These are phyloP conservation scores for Archips xylosteana DNA, from an alignment of 2,888 invertebrate species.

Conservation along the genomic window DNA sequence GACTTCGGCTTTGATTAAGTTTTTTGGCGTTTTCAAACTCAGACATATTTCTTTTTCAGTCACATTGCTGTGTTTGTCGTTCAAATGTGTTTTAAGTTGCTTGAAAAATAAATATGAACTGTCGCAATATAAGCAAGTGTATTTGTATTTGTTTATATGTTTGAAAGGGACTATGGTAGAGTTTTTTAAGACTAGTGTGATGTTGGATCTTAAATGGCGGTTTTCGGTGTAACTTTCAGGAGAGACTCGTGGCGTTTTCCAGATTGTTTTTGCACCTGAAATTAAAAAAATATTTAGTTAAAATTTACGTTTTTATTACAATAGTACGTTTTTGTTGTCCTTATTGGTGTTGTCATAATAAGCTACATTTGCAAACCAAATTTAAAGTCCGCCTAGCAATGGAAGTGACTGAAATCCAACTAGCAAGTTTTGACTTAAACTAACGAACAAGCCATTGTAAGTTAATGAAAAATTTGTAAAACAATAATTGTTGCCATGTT, in stretches of 20 bases:
- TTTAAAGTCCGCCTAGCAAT: no score
- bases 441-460: no score
- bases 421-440: no score
- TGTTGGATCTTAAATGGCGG: conserved; percentile 44
- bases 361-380: no score
- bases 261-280: conserved; percentile 13
- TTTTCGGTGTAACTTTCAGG: conserved; percentile 44
- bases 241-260: conserved; percentile 25
- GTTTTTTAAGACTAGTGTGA: conserved; percentile 45
- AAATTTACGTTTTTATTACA: no score
- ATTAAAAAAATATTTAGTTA: background rate
- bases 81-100: conserved; percentile 43
- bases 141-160: conserved; percentile 45
- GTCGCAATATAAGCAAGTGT: conserved; percentile 50
- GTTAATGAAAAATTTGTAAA: no score
- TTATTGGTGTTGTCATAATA: no score
- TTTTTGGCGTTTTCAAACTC: conserved; percentile 47
- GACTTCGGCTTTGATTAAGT: conserved; percentile 51
- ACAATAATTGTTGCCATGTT: no score
- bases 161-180: conserved; percentile 46
- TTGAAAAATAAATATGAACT: conserved; percentile 43
- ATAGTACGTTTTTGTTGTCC: no score
- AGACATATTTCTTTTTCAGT: conserved; percentile 39
- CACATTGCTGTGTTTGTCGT: conserved; percentile 31
- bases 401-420: no score